These are phyloP conservation scores for Botia almorhae DNA, from an alignment of 2,797 vertebrate species.

Conservation along the genomic window DNA sequence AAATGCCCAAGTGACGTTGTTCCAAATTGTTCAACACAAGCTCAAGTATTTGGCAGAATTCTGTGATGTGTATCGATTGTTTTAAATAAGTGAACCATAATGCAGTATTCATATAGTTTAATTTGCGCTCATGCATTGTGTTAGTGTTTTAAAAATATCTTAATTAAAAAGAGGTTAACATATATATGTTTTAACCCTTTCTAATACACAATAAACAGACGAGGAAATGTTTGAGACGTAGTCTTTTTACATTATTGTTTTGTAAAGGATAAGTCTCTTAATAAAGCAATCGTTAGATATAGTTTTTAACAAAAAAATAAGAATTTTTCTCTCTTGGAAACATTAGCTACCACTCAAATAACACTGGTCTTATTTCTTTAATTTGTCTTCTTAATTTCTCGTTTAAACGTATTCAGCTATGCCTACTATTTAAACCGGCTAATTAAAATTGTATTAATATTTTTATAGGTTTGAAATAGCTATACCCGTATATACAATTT, in stretches of 20 bases:
- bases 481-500: not conserved
- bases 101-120: not conserved
- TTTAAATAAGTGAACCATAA: not conserved
- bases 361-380: too few relatives aligned
- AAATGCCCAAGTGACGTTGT: conserved; percentile 44
- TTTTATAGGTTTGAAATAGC: not conserved
- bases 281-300: not conserved
- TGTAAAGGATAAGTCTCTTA: not conserved
- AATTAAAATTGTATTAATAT: not conserved
- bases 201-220: not conserved
- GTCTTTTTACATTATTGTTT: not conserved
- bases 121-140: not conserved
- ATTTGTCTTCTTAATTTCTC: too few relatives aligned
- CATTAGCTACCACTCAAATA: not conserved
- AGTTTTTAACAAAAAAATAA: not conserved
- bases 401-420: not conserved
- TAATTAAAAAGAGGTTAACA: not conserved
- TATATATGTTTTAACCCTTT: not conserved
- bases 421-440: not conserved
- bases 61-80: conserved; percentile 24
- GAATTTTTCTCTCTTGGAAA: not conserved
- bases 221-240: not conserved
- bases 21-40: conserved; percentile 37
- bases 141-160: not conserved
- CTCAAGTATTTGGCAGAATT: conserved; percentile 18